Percentiles rank a stretch among this genome's conserved stretches.
Conservation (phyloP, 2,888 invertebrate species). For the Xanthia togata region DNA sequence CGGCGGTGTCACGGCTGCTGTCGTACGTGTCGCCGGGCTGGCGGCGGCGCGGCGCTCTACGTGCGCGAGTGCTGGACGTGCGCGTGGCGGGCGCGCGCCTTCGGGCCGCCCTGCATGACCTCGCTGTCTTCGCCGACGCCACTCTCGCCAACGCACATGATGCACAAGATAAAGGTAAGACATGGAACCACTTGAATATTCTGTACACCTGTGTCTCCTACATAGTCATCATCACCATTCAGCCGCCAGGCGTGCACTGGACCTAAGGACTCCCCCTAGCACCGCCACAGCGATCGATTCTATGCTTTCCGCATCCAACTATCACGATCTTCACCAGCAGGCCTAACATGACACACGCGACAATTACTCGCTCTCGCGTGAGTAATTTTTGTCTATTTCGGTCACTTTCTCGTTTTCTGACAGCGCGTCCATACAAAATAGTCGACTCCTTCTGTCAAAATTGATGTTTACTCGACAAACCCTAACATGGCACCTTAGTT, state of each 20-base stretch:
- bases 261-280: background rate
- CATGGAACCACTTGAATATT: background rate
- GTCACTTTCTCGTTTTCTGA: no score
- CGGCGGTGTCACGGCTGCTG: slow-evolving; percentile 93
- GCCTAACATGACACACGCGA: no score
- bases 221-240: background rate
- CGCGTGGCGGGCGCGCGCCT: slow-evolving; percentile 95
- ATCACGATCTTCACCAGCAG: no score
- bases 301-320: background rate
- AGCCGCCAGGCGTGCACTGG: background rate
- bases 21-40: slow-evolving; percentile 95
- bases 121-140: slow-evolving; percentile 97
- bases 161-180: slow-evolving; percentile 94
- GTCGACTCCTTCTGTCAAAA: no score
- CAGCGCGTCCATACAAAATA: no score
- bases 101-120: slow-evolving; percentile 95
- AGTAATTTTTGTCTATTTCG: no score
- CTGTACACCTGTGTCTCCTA: background rate
- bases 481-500: no score
- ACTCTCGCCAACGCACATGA: slow-evolving; percentile 96
- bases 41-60: slow-evolving; percentile 95
- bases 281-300: background rate
- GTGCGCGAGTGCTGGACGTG: slow-evolving; percentile 95
- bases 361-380: no score
- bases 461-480: no score